phyloP scores from a whole-genome alignment of 2,797 vertebrate genomes.

The Varecia variegata region DNA sequence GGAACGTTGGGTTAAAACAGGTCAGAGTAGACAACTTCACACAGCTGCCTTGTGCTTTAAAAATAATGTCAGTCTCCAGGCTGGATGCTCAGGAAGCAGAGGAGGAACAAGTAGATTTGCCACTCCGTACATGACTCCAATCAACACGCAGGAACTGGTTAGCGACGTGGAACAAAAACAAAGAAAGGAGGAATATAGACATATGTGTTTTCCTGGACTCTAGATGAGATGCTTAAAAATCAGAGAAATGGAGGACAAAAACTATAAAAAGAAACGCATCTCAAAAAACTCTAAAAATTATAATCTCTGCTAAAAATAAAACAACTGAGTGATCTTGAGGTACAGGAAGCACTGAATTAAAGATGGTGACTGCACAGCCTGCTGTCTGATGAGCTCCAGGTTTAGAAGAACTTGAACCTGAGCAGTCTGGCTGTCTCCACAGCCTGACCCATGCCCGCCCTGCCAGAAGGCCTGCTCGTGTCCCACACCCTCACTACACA shows the following conservation, averaged over 20 bases:
- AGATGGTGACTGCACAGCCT: neutral
- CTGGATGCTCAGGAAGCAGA: neutral
- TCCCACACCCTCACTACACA: neutral
- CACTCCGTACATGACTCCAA: neutral
- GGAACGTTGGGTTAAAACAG: slow-evolving; percentile 36
- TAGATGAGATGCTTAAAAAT: slow-evolving; percentile 38
- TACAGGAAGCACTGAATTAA: slow-evolving; percentile 38
- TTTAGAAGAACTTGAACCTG: neutral
- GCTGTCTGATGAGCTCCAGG: slow-evolving; percentile 11
- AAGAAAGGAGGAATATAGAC: neutral
- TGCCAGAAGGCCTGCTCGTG: neutral
- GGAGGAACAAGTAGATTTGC: neutral
- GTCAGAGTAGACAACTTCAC: neutral
- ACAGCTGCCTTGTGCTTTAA: neutral
- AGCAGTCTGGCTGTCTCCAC: neutral
- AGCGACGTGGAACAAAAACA: neutral
- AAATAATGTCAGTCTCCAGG: neutral
- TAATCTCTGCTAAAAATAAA: neutral
- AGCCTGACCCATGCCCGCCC: fast-evolving
- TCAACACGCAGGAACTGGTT: neutral
- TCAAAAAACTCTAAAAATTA: slow-evolving; percentile 61
- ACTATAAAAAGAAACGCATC: slow-evolving; percentile 61
- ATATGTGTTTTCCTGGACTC: neutral
- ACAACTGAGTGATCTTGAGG: neutral
- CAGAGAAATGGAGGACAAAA: slow-evolving; percentile 27